phyloP scores from a whole-genome alignment of 2,888 invertebrate species.

The Smittia sp. region DNA sequence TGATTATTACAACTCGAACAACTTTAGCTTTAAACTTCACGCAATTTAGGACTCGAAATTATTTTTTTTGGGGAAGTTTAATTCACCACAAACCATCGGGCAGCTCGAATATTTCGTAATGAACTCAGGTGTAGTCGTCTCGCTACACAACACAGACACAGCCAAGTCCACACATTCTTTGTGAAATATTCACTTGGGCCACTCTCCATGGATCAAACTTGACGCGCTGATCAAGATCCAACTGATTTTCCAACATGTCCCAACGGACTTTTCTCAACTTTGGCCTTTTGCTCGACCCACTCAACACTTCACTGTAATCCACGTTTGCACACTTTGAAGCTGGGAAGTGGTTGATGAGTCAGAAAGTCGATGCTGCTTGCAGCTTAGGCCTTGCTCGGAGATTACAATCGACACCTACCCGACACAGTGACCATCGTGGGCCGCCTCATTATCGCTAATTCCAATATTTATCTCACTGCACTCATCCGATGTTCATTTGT shows the following conservation, averaged over 20 bases:
- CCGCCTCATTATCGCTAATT: not conserved
- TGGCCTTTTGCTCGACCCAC: not conserved
- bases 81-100: not conserved
- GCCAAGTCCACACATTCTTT: slow-evolving; percentile 27
- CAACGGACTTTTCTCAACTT: not conserved
- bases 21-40: not conserved
- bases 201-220: slow-evolving; percentile 9
- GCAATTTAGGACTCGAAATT: not conserved
- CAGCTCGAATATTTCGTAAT: slow-evolving; percentile 15
- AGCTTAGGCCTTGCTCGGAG: not conserved
- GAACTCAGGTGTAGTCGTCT: slow-evolving; percentile 31
- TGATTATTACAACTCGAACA: not conserved
- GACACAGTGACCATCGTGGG: slow-evolving; percentile 1
- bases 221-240: not conserved
- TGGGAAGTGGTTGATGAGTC: slow-evolving; percentile 8
- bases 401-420: slow-evolving; percentile 24
- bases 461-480: slow-evolving; percentile 27
- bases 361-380: not conserved
- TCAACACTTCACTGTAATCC: not conserved
- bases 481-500: slow-evolving; percentile 23
- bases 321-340: slow-evolving; percentile 18
- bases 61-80: slow-evolving; percentile 14
- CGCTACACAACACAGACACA: slow-evolving; percentile 27
- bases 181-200: slow-evolving; percentile 34
- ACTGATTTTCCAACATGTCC: not conserved